Conservation (phyloP, 37 sponge, comb jelly and placozoan species). For the Geodia barretti region DNA sequence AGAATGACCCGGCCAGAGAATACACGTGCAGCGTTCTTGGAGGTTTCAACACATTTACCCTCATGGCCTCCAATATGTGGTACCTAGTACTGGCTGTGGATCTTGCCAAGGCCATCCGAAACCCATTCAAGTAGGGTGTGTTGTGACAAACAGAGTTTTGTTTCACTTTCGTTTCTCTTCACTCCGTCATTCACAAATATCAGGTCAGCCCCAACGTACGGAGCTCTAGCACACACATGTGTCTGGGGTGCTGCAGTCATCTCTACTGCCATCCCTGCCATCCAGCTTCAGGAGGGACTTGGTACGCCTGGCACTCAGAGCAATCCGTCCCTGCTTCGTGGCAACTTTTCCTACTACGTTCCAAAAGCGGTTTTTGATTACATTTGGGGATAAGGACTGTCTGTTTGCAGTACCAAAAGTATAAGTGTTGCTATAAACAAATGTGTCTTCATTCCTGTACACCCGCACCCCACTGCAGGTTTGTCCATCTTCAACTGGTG, state of each 20-base stretch:
- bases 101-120: slow-evolving; percentile 70
- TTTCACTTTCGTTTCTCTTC: too few species aligned
- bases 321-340: too few species aligned
- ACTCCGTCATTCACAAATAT: too few species aligned
- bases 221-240: neutral
- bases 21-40: slow-evolving; percentile 50
- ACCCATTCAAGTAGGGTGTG: slow-evolving; percentile 79
- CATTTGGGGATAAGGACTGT: too few species aligned
- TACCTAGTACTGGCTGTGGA: slow-evolving; percentile 72
- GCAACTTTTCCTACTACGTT: too few species aligned
- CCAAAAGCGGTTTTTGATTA: too few species aligned
- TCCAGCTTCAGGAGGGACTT: too few species aligned
- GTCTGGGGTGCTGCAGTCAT: neutral
- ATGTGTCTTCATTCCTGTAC: too few species aligned
- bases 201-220: neutral
- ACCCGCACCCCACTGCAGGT: slow-evolving; percentile 46
- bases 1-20: neutral
- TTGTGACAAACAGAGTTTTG: too few species aligned
- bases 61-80: slow-evolving; percentile 65
- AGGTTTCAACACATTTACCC: slow-evolving; percentile 53
- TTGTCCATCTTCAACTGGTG: slow-evolving; percentile 87
- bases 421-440: too few species aligned
- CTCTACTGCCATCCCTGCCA: neutral
- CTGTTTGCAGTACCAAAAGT: too few species aligned
- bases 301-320: neutral